A percentile compares a stretch with the other conserved stretches of the same genome.
These are phyloP conservation scores for Uloborus diversus DNA, from an alignment of 1,140 invertebrate species.

Conservation along the genomic window DNA sequence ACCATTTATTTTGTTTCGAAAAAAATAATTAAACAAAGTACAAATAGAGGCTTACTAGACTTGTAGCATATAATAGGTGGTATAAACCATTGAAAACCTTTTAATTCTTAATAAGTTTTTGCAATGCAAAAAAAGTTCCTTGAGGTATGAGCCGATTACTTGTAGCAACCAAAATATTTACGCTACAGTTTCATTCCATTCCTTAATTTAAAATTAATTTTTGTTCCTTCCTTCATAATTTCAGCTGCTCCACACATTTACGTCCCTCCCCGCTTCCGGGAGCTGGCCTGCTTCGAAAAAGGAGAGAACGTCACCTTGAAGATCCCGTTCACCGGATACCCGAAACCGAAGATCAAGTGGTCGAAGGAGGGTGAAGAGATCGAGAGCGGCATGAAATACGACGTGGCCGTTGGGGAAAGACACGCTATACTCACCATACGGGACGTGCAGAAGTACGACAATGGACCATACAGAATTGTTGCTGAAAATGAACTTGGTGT, in stretches of 20 bases:
- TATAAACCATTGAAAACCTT: no score
- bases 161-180: no score
- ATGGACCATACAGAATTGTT: slow-evolving; percentile 91
- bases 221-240: not conserved
- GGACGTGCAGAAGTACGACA: slow-evolving; percentile 91
- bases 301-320: slow-evolving; percentile 96
- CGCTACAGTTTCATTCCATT: not conserved
- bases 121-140: no score
- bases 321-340: slow-evolving; percentile 98
- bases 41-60: no score
- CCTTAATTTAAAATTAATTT: not conserved
- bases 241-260: slow-evolving; percentile 90
- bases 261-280: slow-evolving; percentile 95
- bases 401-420: slow-evolving; percentile 75
- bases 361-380: slow-evolving; percentile 92
- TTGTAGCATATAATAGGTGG: no score
- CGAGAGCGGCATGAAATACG: slow-evolving; percentile 88
- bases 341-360: slow-evolving; percentile 94
- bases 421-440: slow-evolving; percentile 95
- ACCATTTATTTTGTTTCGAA: no score
- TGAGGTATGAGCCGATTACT: no score
- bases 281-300: slow-evolving; percentile 97
- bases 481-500: slow-evolving; percentile 96
- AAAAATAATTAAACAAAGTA: no score
- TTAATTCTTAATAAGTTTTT: no score